Percentiles rank a stretch among this genome's conserved stretches.
These are phyloP conservation scores for Tyrannus savana DNA, from an alignment of 2,113 vertebrate species.

Conservation along the genomic window DNA sequence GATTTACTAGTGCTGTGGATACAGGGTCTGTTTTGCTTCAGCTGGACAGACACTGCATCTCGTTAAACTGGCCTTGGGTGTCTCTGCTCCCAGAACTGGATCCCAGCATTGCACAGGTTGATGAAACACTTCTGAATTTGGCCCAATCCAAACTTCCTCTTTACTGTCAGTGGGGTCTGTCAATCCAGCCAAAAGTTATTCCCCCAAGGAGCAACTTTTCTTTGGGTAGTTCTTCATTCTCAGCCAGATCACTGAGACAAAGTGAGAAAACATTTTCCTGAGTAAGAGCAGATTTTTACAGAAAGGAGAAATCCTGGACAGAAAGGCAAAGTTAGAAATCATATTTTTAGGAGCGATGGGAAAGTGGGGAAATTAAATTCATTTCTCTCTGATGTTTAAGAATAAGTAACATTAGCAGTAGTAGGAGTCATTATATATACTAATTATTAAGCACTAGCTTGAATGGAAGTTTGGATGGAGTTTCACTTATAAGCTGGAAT, in stretches of 20 bases:
- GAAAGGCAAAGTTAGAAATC: neutral
- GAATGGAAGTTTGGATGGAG: neutral
- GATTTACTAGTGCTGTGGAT: neutral
- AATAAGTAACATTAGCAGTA: neutral
- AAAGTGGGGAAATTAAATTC: neutral
- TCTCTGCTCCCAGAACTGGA: neutral
- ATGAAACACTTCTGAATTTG: neutral
- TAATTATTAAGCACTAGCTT: neutral
- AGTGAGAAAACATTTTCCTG: neutral
- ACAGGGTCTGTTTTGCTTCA: neutral
- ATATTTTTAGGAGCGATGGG: neutral
- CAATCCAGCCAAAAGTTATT: neutral
- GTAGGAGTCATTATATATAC: neutral
- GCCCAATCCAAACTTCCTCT: neutral
- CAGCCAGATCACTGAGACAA: neutral
- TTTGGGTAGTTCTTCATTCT: neutral
- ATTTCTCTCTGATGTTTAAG: neutral
- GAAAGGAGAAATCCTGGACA: neutral
- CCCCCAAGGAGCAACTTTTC: neutral
- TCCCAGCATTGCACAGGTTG: neutral
- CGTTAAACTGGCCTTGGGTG: neutral
- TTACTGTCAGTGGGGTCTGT: neutral
- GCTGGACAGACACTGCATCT: neutral
- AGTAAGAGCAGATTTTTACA: neutral
- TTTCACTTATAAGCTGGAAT: neutral